Evolutionary conservation across 2,113 vertebrate species (phyloP), one percentile per base, ranked within the genome.

Genomic region (Cinclus mexicanus): DNA sequence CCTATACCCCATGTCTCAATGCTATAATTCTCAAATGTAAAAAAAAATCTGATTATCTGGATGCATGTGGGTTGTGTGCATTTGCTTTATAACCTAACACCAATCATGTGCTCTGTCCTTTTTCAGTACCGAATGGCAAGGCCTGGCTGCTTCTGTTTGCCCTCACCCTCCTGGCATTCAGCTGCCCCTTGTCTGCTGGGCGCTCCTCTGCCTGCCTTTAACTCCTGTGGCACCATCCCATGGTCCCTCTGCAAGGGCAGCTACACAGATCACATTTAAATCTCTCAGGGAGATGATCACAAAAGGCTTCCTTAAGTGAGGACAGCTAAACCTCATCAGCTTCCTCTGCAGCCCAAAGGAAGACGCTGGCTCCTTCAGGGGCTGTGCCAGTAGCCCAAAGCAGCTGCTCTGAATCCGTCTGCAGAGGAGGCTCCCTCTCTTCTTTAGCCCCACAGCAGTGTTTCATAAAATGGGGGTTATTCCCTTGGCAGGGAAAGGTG

Each of bases 1-100:
- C 21, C 14, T 37, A 7, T 4, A 11, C 15, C 9, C 24, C 0
- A 0, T 23, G 21, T 44, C 47, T 75, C 1, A 0, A 16, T 15
- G 23, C 52, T 50, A 18, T 41, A 44, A 41, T 74, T 77, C 72
- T 46, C 17, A 49, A 31, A 0, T 22, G 47, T 25, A 50, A 7
- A 15, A 59, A 39, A 44, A 17, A 31, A n/a, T 7, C 18, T 3
- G 25, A 28, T 26, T 52, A 56, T 31, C n/a, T 64, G 49, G 12
- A n/a, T 31, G 2, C 1, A 1, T 15, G 21, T 47, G 24, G 6
- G 0, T 72, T 89, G 49, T 15, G 37, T 22, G 33, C 18, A 9
- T 68, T 92, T 92, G 14, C 1, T 44, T 93, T 89, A 69, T 60
- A 91, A 41, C 21, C 21, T 64, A 72, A 60, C 33, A 5, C 14